Base-by-base conservation (phyloP, 2,888 invertebrate species). In the Stictocephala bisonia region DNA sequence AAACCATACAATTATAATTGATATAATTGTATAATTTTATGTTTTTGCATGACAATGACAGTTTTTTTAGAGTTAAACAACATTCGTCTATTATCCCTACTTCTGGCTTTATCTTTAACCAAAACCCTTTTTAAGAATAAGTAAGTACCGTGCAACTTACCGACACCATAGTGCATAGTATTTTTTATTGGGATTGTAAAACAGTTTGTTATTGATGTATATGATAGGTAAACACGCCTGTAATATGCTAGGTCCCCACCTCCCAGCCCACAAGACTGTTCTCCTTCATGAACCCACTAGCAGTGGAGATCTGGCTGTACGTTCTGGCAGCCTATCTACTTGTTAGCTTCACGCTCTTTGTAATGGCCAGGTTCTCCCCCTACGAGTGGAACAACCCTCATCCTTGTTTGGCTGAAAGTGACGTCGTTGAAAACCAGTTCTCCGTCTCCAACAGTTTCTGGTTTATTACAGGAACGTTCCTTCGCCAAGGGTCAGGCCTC, bases 251-350 rank as follows among this genome's bases (percentile, higher is more conserved):
- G 95, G 93, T 95, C 66, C 95, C 95, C 76, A 95, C 92, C 79
- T 96, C 90, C 73, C 95, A 92, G 85, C 95, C 93, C 68, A 95
- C 93, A 53, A 89, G 93, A 79, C 90, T 92, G 75, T 99, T 98
- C 88, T 96, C 96, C 82, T 99, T 99, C 88, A 92, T 98, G 86
- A 96, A 96, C 83, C 99, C 99, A 0, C 87, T 99, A 81, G 96
- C 97, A 0, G 91, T 95, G 80, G 96, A 98, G 86, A 98, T 99
- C 80, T 99, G 99, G 99, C 87, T 97, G 77, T 95, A 96, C 86
- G 95, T 97, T 74, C 85, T 96, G 77, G 95, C 95, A 22, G 97
- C 97, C 15, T 99, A 98, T 85, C 89, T 97, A 78, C 88, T 97
- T 78, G 97, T 98, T 76, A 94, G 95, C 24, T 94, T 95, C 84